Evolutionary conservation across 2,888 invertebrate genomes (phyloP).

Genomic region (Tetranychus piercei): DNA sequence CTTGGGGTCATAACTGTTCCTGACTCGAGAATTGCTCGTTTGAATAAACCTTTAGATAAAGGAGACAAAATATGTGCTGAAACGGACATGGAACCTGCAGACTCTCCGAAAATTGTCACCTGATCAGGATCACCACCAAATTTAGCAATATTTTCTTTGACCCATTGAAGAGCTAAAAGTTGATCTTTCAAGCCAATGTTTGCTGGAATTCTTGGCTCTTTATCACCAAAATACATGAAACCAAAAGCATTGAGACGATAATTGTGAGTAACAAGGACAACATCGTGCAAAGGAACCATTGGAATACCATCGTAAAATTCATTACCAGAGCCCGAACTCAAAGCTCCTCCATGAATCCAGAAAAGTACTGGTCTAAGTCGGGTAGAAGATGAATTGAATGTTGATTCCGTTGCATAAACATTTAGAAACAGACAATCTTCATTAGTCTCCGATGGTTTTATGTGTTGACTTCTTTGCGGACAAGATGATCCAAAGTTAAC

Average conservation of each 20-base stretch:
- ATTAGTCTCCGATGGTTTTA: background rate
- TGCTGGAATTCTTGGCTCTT: slow-evolving; percentile 29
- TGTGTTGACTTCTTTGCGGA: background rate
- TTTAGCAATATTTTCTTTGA: slow-evolving; percentile 27
- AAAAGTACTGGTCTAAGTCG: background rate
- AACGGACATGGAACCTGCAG: slow-evolving; percentile 37
- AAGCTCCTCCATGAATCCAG: background rate
- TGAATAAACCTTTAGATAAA: slow-evolving; percentile 21
- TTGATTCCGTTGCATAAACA: background rate
- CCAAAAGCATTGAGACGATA: slow-evolving; percentile 38
- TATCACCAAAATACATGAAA: slow-evolving; percentile 25
- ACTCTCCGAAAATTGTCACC: slow-evolving; percentile 39
- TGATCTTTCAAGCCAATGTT: slow-evolving; percentile 39
- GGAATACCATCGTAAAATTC: background rate
- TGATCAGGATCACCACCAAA: too few species aligned
- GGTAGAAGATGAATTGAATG: background rate
- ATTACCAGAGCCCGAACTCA: background rate
- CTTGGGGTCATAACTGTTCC: background rate
- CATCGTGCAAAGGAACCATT: slow-evolving; percentile 31
- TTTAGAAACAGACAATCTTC: background rate
- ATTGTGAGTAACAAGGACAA: slow-evolving; percentile 38
- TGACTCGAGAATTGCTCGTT: slow-evolving; percentile 26
- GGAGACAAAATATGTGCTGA: slow-evolving; percentile 27
- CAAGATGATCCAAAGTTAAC: background rate
- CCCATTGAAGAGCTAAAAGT: slow-evolving; percentile 32